Conservation (phyloP, 2,113 vertebrate species). For the Manacus vitellinus region DNA sequence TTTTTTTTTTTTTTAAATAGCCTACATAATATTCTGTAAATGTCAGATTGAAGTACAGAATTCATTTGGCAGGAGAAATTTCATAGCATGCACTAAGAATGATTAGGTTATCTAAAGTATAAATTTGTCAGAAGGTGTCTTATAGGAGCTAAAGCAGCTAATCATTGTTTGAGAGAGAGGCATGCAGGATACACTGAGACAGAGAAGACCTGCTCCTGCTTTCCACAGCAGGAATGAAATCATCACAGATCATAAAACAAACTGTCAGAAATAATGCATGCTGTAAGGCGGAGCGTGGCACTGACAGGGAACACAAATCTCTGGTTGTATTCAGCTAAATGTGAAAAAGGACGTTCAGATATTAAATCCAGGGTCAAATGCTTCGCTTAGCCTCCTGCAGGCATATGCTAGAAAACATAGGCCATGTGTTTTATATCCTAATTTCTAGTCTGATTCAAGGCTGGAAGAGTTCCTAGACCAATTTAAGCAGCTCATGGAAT, state of each 20-base stretch:
- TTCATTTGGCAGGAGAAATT: neutral
- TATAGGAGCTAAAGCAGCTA: neutral
- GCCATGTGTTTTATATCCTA: neutral
- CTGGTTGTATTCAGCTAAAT: neutral
- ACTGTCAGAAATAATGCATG: neutral
- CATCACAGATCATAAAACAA: neutral
- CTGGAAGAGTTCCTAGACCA: neutral
- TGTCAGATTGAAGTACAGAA: neutral
- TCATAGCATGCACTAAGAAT: neutral
- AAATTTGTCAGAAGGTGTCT: neutral
- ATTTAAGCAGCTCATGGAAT: neutral
- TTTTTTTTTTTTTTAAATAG: neutral
- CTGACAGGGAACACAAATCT: neutral
- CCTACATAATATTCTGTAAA: neutral
- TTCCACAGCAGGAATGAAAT: neutral
- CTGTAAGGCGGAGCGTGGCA: neutral
- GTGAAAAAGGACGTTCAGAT: neutral
- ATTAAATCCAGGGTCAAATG: neutral
- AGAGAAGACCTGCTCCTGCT: neutral
- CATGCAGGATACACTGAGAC: neutral
- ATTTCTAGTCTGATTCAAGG: neutral
- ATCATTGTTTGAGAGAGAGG: neutral
- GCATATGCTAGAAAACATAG: neutral
- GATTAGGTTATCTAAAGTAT: neutral
- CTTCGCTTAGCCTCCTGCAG: rapidly evolving